Conservation (phyloP, 2,797 vertebrate species). For the Varecia variegata region DNA sequence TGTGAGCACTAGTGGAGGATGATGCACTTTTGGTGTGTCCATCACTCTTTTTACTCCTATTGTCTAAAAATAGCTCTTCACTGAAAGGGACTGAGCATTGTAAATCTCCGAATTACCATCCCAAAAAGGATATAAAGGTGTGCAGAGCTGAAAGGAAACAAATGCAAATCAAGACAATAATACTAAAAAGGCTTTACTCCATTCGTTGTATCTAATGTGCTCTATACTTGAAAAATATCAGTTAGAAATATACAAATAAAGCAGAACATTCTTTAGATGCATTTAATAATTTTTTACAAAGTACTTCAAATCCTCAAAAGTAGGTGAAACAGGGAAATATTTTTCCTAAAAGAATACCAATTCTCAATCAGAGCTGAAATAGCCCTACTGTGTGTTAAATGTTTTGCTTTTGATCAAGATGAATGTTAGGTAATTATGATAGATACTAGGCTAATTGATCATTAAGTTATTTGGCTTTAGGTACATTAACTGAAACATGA, state of each 20-base stretch:
- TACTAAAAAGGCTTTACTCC: neutral
- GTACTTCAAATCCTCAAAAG: neutral
- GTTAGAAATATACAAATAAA: slow-evolving; percentile 13
- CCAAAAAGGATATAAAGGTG: neutral
- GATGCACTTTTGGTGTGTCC: neutral
- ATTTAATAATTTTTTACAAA: neutral
- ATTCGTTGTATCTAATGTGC: neutral
- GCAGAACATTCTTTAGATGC: neutral
- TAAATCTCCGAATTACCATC: neutral
- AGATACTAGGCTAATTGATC: neutral
- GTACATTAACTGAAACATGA: neutral
- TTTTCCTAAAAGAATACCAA: neutral
- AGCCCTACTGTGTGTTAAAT: neutral
- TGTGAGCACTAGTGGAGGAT: neutral
- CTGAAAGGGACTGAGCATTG: neutral
- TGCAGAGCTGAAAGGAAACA: neutral
- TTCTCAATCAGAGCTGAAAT: neutral
- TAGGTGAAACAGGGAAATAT: neutral
- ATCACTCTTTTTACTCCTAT: neutral
- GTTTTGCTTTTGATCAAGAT: slow-evolving; percentile 36
- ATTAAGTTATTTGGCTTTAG: slow-evolving; percentile 9
- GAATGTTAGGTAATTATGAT: neutral
- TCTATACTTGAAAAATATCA: neutral
- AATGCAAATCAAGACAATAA: neutral
- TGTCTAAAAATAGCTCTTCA: neutral